Base-by-base conservation (phyloP, 2,888 invertebrate species). In the Dendrolimus houi region DNA sequence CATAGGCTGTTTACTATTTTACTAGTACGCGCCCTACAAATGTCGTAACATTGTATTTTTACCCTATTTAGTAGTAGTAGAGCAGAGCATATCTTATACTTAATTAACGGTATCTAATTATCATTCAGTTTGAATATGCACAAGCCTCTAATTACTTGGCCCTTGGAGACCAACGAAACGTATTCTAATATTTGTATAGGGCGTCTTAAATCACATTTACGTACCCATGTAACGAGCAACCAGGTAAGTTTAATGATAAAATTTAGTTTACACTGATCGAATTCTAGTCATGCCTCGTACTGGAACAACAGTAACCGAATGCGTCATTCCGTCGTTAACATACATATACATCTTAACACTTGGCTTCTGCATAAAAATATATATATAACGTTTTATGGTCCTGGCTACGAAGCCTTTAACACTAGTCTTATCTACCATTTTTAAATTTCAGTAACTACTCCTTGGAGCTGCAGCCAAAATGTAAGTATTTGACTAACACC, bases 181-280 rank as follows among this genome's bases (percentile, higher is more conserved):
- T 72, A 78, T 77, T 77, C 79, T 79, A 86, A 84, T 87, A 85
- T 88, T 90, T 88, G 87, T 83, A 76, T 86, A 83, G 76, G 74
- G 65, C 74, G 79, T 84, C 88, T 83, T 85, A 87, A 89, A 89
- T 88, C 83, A 83, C 81, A 89, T 90, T 88, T 83, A 70, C 74
- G 74, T 74, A 75, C 74, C 71, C 68, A 72, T 71, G 81, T 83
- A 82, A 86, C 87, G 80, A 85, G 77, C 75, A 79, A 75, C 64
- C 85, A 87, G 86, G 87, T 86, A 81, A 83, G 77, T 83, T 81
- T 74, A 73, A 71, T 73, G 78, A 83, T 85, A 79, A 83, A 84
- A 85, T 86, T 83, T 82, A 83, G 84, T 87, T 86, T 81, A 71
- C 63, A 66, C 70, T 75, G 75, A 81, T 85, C 71, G 74, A 67